Conservation (phyloP, 2,113 vertebrate genomes). For the Sphyrna mokarran region DNA sequence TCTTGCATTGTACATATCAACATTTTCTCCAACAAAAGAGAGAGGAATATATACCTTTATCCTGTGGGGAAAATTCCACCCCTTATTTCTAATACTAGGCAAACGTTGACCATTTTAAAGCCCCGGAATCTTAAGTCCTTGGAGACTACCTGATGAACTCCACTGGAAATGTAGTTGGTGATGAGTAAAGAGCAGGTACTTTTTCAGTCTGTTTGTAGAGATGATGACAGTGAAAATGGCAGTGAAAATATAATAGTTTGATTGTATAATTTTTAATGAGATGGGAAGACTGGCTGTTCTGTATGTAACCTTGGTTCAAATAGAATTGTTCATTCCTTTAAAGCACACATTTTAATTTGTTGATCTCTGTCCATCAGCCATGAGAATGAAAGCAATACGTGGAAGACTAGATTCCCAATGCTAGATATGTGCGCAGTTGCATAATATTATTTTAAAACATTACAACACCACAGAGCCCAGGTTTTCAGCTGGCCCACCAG, state of each 20-base stretch:
- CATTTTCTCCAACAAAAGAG: not conserved
- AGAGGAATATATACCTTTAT: not conserved
- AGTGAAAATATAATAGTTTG: not conserved
- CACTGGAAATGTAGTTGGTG: not conserved
- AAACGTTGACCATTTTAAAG: not conserved
- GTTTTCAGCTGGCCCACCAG: conserved; percentile 24
- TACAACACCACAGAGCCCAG: conserved; percentile 21
- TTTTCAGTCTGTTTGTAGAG: not conserved
- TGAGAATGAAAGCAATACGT: conserved; percentile 16
- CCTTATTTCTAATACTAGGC: not conserved
- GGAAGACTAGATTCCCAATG: conserved; percentile 16
- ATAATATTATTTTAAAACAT: conserved; percentile 27
- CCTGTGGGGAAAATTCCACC: not conserved
- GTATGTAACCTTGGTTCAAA: conserved; percentile 5
- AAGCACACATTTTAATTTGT: not conserved
- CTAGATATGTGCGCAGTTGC: not conserved
- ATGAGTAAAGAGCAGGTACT: not conserved
- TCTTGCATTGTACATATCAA: not conserved
- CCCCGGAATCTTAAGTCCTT: not conserved
- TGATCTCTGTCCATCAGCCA: conserved; percentile 25
- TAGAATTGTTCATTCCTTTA: not conserved
- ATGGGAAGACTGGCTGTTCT: not conserved
- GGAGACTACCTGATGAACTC: not conserved
- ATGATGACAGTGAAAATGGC: not conserved
- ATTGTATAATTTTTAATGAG: not conserved